These are phyloP conservation scores for Charadrius vociferus DNA, from an alignment of 2,113 vertebrate species.

Conservation along the genomic window DNA sequence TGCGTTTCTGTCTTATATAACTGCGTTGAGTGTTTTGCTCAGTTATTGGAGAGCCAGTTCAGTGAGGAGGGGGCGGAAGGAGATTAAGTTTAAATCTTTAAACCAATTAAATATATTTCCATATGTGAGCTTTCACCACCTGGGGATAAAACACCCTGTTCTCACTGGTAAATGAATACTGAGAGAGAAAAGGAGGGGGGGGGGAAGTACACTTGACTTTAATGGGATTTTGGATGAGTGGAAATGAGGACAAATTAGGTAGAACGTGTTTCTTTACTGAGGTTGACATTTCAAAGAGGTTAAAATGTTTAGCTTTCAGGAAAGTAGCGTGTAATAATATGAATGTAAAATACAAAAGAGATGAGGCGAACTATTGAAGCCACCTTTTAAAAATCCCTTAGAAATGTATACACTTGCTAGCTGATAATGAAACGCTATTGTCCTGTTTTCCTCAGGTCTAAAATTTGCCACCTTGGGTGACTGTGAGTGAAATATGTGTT, in stretches of 20 bases:
- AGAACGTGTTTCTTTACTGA: not conserved
- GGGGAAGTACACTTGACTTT: not conserved
- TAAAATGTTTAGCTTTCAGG: slow-evolving; percentile 19
- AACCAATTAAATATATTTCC: slow-evolving; percentile 23
- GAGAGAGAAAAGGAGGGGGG: not conserved
- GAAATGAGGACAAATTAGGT: slow-evolving; percentile 33
- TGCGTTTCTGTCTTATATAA: not conserved
- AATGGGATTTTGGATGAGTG: slow-evolving; percentile 35
- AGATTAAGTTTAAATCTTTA: slow-evolving; percentile 30
- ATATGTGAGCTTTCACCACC: slow-evolving; percentile 1
- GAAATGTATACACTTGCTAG: not conserved
- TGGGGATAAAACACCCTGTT: not conserved
- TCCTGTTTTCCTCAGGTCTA: not conserved
- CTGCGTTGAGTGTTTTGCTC: not conserved
- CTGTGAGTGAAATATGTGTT: not conserved
- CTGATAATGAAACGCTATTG: not conserved
- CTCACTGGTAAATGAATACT: not conserved
- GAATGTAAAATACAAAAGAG: not conserved
- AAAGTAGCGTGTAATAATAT: not conserved
- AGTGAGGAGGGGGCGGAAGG: not conserved
- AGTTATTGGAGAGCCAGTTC: not conserved
- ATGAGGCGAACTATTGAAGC: not conserved
- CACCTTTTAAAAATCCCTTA: not conserved
- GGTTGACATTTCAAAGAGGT: slow-evolving; percentile 25
- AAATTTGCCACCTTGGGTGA: not conserved